Evolutionary conservation across 2,113 vertebrate species (phyloP).

Genomic region (Athene noctua): DNA sequence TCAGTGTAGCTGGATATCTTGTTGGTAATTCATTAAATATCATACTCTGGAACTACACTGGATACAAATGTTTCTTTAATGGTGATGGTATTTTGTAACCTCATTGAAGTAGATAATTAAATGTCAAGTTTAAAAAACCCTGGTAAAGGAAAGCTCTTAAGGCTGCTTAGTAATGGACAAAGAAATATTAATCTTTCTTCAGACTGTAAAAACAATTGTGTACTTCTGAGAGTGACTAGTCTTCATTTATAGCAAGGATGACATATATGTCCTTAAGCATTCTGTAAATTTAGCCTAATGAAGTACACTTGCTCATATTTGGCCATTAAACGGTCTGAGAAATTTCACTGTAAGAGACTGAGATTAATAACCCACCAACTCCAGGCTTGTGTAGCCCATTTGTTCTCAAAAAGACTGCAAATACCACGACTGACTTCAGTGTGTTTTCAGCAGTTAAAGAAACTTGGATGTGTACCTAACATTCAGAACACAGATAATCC

Average conservation of each 20-base stretch:
- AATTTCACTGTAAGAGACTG: neutral
- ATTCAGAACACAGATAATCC: neutral
- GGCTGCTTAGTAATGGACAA: neutral
- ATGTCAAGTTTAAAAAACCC: neutral
- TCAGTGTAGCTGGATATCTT: neutral
- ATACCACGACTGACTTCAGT: neutral
- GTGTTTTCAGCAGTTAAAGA: neutral
- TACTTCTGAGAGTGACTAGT: neutral
- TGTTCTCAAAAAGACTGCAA: neutral
- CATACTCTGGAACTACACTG: neutral
- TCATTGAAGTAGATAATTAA: neutral
- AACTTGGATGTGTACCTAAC: neutral
- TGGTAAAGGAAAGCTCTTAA: neutral
- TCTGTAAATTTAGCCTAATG: neutral
- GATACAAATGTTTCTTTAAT: neutral
- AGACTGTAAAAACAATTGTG: fast-evolving
- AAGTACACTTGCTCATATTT: neutral
- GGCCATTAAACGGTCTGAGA: neutral
- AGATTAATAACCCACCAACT: neutral
- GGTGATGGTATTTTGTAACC: neutral
- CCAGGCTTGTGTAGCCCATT: neutral
- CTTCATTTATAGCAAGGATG: neutral
- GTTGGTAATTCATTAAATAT: neutral
- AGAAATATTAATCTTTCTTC: neutral
- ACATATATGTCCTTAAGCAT: neutral